Conservation (phyloP, 2,888 invertebrate genomes). For the Nemapogon koenigi region DNA sequence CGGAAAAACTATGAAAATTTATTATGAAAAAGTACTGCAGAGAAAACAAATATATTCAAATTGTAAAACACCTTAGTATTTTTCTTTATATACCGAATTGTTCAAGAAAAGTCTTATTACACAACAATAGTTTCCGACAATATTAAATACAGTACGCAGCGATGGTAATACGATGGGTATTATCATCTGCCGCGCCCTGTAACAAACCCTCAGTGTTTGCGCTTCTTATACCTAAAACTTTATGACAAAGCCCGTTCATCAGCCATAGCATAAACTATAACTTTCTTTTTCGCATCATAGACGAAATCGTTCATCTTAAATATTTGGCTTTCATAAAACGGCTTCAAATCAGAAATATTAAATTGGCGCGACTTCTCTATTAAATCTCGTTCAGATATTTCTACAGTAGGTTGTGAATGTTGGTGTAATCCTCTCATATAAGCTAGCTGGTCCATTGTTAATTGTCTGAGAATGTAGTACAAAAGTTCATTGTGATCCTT, state of each 20-base stretch:
- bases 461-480: constrained; percentile 92
- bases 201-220: too few relatives aligned
- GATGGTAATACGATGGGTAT: too few relatives aligned
- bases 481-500: constrained; percentile 96
- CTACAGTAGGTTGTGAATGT: constrained; percentile 73
- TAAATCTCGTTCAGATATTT: constrained; percentile 76
- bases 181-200: too few relatives aligned
- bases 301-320: constrained; percentile 89
- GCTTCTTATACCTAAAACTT: too few relatives aligned
- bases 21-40: too few relatives aligned
- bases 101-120: too few relatives aligned
- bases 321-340: constrained; percentile 90
- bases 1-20: too few relatives aligned
- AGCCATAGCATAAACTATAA: constrained; percentile 83
- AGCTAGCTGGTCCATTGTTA: constrained; percentile 88
- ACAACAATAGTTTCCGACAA: too few relatives aligned
- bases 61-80: too few relatives aligned
- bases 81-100: too few relatives aligned
- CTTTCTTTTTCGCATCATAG: constrained; percentile 83
- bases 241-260: constrained; percentile 41
- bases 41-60: too few relatives aligned
- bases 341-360: constrained; percentile 85
- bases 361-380: constrained; percentile 85
- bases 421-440: constrained; percentile 78
- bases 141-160: too few relatives aligned